A percentile compares a stretch with the other conserved stretches of the same genome.
Evolutionary conservation across 2,797 vertebrate species (phyloP).

Genomic region (Premnoplex brunnescens): DNA sequence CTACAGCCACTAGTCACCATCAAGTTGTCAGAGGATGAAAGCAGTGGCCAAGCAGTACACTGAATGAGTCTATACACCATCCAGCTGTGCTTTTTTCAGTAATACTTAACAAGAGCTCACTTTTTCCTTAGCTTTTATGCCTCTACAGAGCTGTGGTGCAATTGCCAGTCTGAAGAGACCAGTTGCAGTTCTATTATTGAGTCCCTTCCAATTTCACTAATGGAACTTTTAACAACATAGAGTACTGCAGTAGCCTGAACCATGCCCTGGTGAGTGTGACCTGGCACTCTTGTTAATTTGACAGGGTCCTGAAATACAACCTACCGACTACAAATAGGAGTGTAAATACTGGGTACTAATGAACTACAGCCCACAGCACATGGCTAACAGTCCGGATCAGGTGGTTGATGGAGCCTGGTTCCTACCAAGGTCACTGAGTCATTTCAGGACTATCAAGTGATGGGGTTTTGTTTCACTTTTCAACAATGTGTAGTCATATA

Average conservation of each 20-base stretch:
- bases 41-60: background rate
- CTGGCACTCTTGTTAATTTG: slow-evolving; percentile 31
- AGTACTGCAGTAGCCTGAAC: background rate
- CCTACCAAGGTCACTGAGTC: slow-evolving; percentile 2
- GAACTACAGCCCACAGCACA: background rate
- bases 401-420: background rate
- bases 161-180: background rate
- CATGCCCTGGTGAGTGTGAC: background rate
- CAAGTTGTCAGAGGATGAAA: background rate
- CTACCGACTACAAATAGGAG: slow-evolving; percentile 24
- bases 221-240: background rate
- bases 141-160: background rate
- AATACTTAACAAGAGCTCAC: background rate
- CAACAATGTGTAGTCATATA: background rate
- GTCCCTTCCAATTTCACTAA: background rate
- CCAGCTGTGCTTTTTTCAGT: background rate
- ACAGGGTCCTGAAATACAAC: slow-evolving; percentile 29
- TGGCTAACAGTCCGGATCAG: slow-evolving; percentile 8
- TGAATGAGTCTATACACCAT: background rate
- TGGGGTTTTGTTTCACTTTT: background rate
- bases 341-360: slow-evolving; percentile 46
- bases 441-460: background rate
- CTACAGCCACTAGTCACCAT: background rate
- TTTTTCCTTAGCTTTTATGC: background rate
- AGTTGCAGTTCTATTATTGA: background rate